phyloP scores from a whole-genome alignment of 1,140 invertebrate species.

The Glossosoma conforme region DNA sequence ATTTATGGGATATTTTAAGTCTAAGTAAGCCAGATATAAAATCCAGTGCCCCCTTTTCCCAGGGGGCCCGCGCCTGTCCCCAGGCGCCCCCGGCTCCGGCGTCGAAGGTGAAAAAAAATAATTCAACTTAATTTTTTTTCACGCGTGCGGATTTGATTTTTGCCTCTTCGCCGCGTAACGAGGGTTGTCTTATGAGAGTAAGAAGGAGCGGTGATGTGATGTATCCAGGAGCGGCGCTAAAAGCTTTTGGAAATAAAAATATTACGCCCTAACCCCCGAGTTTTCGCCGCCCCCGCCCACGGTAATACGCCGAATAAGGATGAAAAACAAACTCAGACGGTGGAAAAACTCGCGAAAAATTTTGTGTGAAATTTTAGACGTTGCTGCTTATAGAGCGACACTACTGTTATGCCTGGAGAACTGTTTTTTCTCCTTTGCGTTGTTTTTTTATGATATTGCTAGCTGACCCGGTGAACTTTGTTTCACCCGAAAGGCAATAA shows the following conservation, averaged over 20 bases:
- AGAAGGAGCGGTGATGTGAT: conserved; percentile 7
- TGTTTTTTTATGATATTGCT: too few relatives aligned
- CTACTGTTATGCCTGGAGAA: too few relatives aligned
- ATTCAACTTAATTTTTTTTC: conserved; percentile 20
- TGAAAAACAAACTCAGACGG: conserved; percentile 1
- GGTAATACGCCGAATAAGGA: not conserved
- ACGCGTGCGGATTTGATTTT: conserved; percentile 19
- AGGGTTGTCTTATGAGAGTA: conserved; percentile 16
- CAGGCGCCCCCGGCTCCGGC: not conserved
- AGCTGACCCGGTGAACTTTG: too few relatives aligned
- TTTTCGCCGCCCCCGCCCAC: not conserved
- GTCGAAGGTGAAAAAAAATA: conserved; percentile 12
- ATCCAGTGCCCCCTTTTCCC: conserved; percentile 9
- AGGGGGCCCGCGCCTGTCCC: too few relatives aligned
- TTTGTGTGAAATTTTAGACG: not conserved
- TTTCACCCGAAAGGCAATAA: too few relatives aligned
- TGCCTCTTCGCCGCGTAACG: conserved; percentile 12
- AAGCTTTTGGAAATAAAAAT: conserved; percentile 27
- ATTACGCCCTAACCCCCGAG: conserved; percentile 5
- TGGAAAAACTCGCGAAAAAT: too few relatives aligned
- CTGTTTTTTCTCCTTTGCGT: too few relatives aligned
- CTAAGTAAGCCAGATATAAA: conserved; percentile 20
- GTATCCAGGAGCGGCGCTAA: conserved; percentile 17
- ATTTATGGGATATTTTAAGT: conserved; percentile 18
- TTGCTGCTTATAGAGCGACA: too few relatives aligned